Percentiles rank a stretch among this genome's conserved stretches.
Conservation (phyloP, 2,113 vertebrate genomes). For the Amblyopsis rosae region DNA sequence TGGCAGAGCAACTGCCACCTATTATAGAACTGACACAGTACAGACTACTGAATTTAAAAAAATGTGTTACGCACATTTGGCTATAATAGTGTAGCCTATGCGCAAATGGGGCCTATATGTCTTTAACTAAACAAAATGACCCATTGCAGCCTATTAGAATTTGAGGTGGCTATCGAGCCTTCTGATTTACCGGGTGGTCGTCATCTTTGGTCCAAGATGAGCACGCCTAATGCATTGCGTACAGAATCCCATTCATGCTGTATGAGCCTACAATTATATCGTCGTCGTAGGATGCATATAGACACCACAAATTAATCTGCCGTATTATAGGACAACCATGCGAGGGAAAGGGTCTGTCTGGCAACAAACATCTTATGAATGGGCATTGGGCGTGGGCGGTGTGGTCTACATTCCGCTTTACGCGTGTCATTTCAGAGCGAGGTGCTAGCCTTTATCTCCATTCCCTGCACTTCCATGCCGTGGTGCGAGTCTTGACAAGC, state of each 20-base stretch:
- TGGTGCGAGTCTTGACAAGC: conserved; percentile 50
- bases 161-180: too few species aligned
- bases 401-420: conserved; percentile 10
- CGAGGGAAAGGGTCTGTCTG: conserved; percentile 31
- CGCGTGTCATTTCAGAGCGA: conserved; percentile 30
- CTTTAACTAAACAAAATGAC: too few species aligned
- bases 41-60: conserved; percentile 26
- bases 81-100: background rate
- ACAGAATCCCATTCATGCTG: conserved; percentile 35
- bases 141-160: too few species aligned
- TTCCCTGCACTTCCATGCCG: conserved; percentile 31
- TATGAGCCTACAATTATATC: conserved; percentile 41
- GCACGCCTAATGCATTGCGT: conserved; percentile 35
- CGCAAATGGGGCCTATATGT: too few species aligned
- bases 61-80: conserved; percentile 9
- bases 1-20: conserved; percentile 24
- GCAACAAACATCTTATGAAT: conserved; percentile 65
- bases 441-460: conserved; percentile 20
- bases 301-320: conserved; percentile 34
- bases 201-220: conserved; percentile 3
- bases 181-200: too few species aligned
- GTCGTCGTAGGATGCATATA: conserved; percentile 31
- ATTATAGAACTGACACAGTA: conserved; percentile 37
- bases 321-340: conserved; percentile 17
- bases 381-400: conserved; percentile 70